Conservation (phyloP, 92 coral and sea anemone species). For the Metridium senile region DNA sequence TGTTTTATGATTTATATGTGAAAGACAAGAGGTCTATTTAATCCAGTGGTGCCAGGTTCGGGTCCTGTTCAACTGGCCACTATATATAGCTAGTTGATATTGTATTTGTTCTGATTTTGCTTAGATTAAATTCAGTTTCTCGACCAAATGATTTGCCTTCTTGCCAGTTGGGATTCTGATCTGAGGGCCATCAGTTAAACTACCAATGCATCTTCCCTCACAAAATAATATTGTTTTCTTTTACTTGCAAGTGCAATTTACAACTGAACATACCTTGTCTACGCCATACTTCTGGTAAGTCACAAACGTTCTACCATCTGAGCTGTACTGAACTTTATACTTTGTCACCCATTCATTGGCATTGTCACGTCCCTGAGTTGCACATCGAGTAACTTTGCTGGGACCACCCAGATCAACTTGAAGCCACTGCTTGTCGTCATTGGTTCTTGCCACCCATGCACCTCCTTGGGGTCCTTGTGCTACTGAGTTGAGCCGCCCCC, state of each 20-base stretch:
- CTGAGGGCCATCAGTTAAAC: too few species aligned
- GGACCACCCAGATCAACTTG: slow-evolving; percentile 22
- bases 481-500: slow-evolving; percentile 4
- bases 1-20: too few species aligned
- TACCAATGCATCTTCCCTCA: too few species aligned
- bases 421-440: slow-evolving; percentile 6
- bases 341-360: slow-evolving; percentile 15
- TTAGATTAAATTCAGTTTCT: too few species aligned
- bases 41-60: too few species aligned
- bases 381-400: slow-evolving; percentile 10
- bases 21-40: too few species aligned
- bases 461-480: slow-evolving; percentile 13
- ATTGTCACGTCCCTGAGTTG: slow-evolving; percentile 12
- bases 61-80: too few species aligned
- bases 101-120: too few species aligned
- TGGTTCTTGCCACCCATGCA: slow-evolving; percentile 1
- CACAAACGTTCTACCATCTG: slow-evolving; percentile 6
- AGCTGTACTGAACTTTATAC: slow-evolving; percentile 11
- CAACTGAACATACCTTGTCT: not conserved
- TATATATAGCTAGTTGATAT: too few species aligned
- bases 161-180: not conserved
- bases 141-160: too few species aligned
- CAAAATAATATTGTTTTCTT: not conserved
- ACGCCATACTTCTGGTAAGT: slow-evolving; percentile 14
- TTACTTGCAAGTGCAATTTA: too few species aligned